Conservation (phyloP, 2,797 vertebrate genomes). For the Martes flavigula region DNA sequence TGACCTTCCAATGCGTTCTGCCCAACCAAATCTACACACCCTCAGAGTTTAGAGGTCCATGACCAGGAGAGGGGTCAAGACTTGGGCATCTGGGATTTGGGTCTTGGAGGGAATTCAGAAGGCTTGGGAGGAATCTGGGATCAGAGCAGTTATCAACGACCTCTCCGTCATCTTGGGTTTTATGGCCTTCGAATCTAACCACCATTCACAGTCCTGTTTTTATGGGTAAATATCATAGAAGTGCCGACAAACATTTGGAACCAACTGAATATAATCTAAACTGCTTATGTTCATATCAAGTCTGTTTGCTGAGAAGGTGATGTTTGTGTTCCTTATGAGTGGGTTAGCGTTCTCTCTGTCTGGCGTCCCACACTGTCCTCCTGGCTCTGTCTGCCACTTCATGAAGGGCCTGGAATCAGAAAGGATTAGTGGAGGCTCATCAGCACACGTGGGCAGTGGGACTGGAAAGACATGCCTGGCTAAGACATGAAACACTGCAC, state of each 20-base stretch:
- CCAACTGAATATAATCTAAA: not conserved
- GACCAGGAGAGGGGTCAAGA: not conserved
- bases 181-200: not conserved
- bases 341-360: not conserved
- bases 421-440: not conserved
- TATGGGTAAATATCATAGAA: not conserved
- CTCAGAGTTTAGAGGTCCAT: not conserved
- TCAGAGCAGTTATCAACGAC: not conserved
- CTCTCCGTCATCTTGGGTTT: not conserved
- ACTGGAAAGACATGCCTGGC: not conserved
- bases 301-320: not conserved
- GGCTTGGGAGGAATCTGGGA: not conserved
- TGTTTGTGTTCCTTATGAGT: not conserved
- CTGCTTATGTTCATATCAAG: not conserved
- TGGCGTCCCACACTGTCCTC: fast-evolving
- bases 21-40: not conserved
- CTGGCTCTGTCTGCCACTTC: fast-evolving
- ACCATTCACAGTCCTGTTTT: not conserved
- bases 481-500: not conserved
- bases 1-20: not conserved
- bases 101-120: not conserved
- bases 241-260: not conserved
- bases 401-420: not conserved
- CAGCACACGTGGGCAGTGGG: not conserved
- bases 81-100: not conserved